Evolutionary conservation across 2,888 invertebrate species (phyloP), one percentile per base, ranked within the genome.

Genomic region (Cylindroiulus punctatus): DNA sequence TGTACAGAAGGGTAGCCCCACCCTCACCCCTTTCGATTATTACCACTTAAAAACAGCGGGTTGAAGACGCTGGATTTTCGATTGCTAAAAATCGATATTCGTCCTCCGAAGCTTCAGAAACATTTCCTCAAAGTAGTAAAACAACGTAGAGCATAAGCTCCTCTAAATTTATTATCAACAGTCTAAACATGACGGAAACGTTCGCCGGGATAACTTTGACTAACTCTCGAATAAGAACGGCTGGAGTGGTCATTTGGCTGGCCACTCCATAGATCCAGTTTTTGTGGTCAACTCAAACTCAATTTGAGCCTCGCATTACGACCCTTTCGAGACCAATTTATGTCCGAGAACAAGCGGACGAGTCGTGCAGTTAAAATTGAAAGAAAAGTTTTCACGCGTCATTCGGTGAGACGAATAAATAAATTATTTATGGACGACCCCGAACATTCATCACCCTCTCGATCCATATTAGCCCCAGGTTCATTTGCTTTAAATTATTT

Each of bases 291-390:
- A 76, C 76, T 76, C 76, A 26, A 26, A 76, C 76, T 76, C 76
- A 76, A 76, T 76, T 76, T 76, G 76, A 76, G 76, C 76, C 76
- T 76, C 26, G 76, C 30, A 30, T 76, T 76, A 76, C 76, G 76
- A 76, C 76, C 76, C 76, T 76, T 76, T 76, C 76, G 76, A 76
- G 76, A 76, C 76, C 76, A 76, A 76, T 76, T 76, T 76, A 76
- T 76, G 76, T 22, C 76, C 22, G 76, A 76, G 76, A 76, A 76
- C 76, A 76, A 76, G 76, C 30, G 30, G 76, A 26, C 76, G 26
- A 76, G 30, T 30, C 76, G 76, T 76, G 76, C 76, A 76, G 14
- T 76, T 76, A 76, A 76, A 76, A 76, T 30, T 30, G 76, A 76
- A 76, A 76, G 76, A 76, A 76, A 76, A 76, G 76, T 30, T 30